Evolutionary conservation across 2,888 invertebrate species (phyloP), one percentile per base, ranked within the genome.

Genomic region (Drosophila recens): DNA sequence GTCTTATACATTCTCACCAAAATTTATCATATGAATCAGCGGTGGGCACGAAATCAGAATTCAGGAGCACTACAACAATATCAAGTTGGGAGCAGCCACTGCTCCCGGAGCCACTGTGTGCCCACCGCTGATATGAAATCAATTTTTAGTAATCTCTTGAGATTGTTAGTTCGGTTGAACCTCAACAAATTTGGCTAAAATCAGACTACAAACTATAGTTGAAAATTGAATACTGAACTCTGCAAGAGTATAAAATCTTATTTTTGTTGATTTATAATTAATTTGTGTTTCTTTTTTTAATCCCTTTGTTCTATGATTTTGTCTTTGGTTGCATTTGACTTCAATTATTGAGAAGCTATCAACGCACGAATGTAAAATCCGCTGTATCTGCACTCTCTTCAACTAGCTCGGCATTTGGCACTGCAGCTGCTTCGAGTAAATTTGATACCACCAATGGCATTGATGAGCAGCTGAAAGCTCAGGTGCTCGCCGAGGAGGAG

Each of bases 401-500:
- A 85, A 97, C 97, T 90, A 97, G 97, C 91, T 96, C 96, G 84
- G 96, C 97, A 74, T 97, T 97, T 93, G 97, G 97, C 78, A 95
- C 96, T 90, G 97, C 96, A 67, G 97, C 96, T 59, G 95, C 95
- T 51, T 96, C 96, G 63, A 94, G 95, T 36, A 95, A 96, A 59
- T 94, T 96, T 75, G 96, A 96, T 90, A 92, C 94, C 91, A 94
- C 95, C 73, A 96, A 96, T 89, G 96, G 96, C 62, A 96, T 98
- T 70, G 97, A 97, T 90, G 98, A 98, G 91, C 95, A 95, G 63
- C 94, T 98, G 68, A 95, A 96, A 90, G 95, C 96, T 88, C 96
- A 97, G 92, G 97, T 96, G 42, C 93, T 99, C 69, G 98, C 98
- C 33, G 98, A 99, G 91, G 99, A 99, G 92, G 98, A 98, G 92